These are phyloP conservation scores for Arion vulgaris DNA, from an alignment of 1,140 invertebrate genomes.

Conservation along the genomic window DNA sequence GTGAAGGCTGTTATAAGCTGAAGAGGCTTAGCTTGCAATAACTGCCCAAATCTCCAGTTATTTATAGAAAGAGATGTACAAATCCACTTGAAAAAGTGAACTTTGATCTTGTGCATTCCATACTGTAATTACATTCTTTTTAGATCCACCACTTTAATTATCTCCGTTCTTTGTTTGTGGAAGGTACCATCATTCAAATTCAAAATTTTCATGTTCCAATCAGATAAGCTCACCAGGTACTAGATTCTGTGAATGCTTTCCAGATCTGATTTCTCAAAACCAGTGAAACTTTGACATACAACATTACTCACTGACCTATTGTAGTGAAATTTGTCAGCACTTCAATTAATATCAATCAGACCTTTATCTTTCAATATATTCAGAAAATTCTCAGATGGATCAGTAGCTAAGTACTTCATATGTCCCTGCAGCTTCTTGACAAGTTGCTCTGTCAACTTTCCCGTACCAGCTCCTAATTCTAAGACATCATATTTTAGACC, in stretches of 20 bases:
- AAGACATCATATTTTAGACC: conserved; percentile 27
- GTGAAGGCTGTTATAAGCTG: no score
- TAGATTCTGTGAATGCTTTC: conserved; percentile 44
- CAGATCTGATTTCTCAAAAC: conserved; percentile 39
- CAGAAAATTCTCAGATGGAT: conserved; percentile 41
- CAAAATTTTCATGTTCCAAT: conserved; percentile 16
- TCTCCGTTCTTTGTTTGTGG: not conserved
- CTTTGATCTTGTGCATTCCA: no score
- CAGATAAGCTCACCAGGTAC: conserved; percentile 42
- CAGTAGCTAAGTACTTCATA: conserved; percentile 39
- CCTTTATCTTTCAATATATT: conserved; percentile 27
- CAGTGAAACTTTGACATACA: conserved; percentile 51
- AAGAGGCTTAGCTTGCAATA: no score
- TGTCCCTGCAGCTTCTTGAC: conserved; percentile 12
- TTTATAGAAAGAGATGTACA: no score
- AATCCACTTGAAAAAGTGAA: no score
- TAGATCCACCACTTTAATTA: not conserved
- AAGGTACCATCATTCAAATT: not conserved
- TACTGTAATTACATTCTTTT: no score
- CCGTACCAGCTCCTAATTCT: conserved; percentile 49
- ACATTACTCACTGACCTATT: conserved; percentile 29
- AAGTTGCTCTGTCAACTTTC: conserved; percentile 41
- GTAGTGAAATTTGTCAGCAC: conserved; percentile 8
- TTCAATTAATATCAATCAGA: conserved; percentile 10
- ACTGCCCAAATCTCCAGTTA: no score